These are phyloP conservation scores for Branchipolynoe longqiensis DNA, from an alignment of 2,888 invertebrate species.

Conservation along the genomic window DNA sequence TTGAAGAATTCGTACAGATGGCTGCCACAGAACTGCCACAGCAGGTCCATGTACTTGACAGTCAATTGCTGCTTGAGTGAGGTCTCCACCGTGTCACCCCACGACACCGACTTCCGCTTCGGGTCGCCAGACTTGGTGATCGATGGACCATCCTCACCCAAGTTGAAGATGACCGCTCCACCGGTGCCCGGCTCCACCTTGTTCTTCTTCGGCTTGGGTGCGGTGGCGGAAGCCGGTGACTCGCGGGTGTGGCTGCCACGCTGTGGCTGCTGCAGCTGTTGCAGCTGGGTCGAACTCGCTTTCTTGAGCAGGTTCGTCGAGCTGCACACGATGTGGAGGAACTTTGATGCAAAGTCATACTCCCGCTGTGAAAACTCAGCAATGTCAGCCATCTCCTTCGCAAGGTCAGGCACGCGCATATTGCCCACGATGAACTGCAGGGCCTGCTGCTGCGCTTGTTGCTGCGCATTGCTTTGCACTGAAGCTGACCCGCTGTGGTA, in stretches of 20 bases:
- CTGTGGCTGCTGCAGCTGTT: conserved; percentile 6
- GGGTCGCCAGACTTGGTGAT: neutral
- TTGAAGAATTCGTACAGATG: conserved; percentile 75
- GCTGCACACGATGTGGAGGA: conserved; percentile 79
- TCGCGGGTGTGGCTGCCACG: conserved; percentile 13
- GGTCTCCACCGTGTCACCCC: conserved; percentile 79
- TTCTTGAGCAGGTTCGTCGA: conserved; percentile 78
- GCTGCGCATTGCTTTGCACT: conserved; percentile 19
- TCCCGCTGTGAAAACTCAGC: conserved; percentile 77
- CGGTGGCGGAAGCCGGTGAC: conserved; percentile 1
- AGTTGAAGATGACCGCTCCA: neutral
- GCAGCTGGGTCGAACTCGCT: conserved; percentile 17
- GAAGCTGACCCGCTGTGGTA: conserved; percentile 71
- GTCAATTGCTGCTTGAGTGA: conserved; percentile 75
- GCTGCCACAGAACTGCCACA: conserved; percentile 78
- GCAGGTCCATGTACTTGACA: conserved; percentile 76
- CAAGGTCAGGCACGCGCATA: conserved; percentile 77
- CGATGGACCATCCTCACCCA: neutral
- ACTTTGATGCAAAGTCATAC: conserved; percentile 78
- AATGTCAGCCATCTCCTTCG: conserved; percentile 74
- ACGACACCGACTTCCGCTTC: conserved; percentile 78
- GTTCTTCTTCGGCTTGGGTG: neutral
- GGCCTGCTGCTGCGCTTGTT: conserved; percentile 62
- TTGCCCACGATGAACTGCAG: conserved; percentile 71
- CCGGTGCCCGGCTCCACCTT: neutral